Conservation (phyloP, 2,888 invertebrate genomes). For the Nomada flava region DNA sequence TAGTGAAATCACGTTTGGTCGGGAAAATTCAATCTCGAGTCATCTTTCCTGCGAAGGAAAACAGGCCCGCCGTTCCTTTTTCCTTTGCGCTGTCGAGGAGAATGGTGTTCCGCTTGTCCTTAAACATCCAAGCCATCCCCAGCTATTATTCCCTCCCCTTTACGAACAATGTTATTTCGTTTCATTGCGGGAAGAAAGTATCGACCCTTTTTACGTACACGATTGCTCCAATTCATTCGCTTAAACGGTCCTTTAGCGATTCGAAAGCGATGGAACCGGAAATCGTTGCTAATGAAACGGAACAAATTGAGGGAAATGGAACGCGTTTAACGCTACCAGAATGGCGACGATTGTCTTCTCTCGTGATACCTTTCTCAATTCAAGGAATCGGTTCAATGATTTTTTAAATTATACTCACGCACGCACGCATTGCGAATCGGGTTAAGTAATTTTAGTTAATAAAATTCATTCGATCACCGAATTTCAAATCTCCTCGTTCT, state of each 20-base stretch:
- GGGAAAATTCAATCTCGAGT: slow-evolving; percentile 27
- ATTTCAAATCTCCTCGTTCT: too few species aligned
- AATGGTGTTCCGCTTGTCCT: slow-evolving; percentile 20
- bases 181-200: background rate
- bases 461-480: too few species aligned
- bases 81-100: slow-evolving; percentile 38
- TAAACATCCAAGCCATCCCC: slow-evolving; percentile 6
- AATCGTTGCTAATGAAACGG: slow-evolving; percentile 16
- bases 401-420: too few species aligned
- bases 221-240: background rate
- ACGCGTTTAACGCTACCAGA: background rate
- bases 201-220: background rate
- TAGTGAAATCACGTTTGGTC: slow-evolving; percentile 19
- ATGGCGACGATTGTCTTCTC: background rate
- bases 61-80: background rate
- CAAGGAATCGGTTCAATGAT: background rate
- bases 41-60: slow-evolving; percentile 7
- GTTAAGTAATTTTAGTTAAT: too few species aligned
- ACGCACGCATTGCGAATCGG: too few species aligned
- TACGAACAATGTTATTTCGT: background rate
- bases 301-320: slow-evolving; percentile 14
- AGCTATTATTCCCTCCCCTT: background rate
- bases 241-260: background rate
- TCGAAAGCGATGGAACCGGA: background rate
- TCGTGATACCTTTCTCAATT: background rate